These are phyloP conservation scores for Paedocypris sp. DNA, from an alignment of 2,113 vertebrate genomes.

Conservation along the genomic window DNA sequence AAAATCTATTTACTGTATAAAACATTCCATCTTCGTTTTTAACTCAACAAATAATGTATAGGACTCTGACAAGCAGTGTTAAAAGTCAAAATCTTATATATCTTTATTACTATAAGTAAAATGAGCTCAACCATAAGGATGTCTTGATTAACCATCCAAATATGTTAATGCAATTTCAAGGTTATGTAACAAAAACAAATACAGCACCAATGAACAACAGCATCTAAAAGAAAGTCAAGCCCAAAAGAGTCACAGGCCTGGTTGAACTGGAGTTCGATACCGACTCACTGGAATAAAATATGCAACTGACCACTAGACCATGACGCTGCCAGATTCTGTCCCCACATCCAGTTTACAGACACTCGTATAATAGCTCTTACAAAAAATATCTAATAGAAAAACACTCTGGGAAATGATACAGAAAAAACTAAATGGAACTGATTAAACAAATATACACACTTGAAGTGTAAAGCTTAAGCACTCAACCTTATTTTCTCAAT, in stretches of 20 bases:
- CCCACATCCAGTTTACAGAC: neutral
- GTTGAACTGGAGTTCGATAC: constrained; percentile 2
- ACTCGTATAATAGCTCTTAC: neutral
- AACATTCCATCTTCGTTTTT: too few relatives aligned
- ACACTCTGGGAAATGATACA: neutral
- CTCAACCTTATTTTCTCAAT: neutral
- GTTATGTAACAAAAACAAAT: too few relatives aligned
- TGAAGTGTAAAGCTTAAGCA: constrained; percentile 26
- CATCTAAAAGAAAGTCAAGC: too few relatives aligned
- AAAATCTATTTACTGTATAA: too few relatives aligned
- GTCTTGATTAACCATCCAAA: too few relatives aligned
- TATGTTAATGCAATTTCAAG: too few relatives aligned
- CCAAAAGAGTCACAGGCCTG: neutral
- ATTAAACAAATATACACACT: constrained; percentile 29
- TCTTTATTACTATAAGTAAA: too few relatives aligned
- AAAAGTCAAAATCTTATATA: too few relatives aligned
- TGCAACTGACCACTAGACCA: constrained; percentile 7
- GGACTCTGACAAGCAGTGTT: too few relatives aligned
- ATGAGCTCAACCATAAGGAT: too few relatives aligned
- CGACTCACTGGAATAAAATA: constrained; percentile 19
- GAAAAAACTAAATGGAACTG: neutral
- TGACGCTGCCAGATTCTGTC: constrained; percentile 3
- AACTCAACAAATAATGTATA: too few relatives aligned
- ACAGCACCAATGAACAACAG: too few relatives aligned
- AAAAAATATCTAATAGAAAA: neutral